These are phyloP conservation scores for Phrynocephalus forsythii DNA, from an alignment of 2,797 vertebrate genomes.

Conservation along the genomic window DNA sequence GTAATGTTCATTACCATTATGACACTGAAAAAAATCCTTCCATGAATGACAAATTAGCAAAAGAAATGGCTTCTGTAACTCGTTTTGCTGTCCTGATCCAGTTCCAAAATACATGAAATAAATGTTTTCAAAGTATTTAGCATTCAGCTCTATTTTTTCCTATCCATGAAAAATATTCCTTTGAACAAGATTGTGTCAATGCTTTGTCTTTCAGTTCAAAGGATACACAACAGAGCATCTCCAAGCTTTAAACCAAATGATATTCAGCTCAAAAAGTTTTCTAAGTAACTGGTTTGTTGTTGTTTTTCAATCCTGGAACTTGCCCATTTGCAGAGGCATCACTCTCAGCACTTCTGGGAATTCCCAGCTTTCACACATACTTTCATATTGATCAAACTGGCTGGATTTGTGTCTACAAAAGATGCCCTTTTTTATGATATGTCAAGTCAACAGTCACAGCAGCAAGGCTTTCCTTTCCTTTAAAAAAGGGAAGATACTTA, in stretches of 20 bases:
- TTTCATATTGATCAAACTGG: constrained; percentile 22
- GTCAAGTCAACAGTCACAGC: not conserved
- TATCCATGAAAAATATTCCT: not conserved
- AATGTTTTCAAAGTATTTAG: not conserved
- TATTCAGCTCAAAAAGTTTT: constrained; percentile 11
- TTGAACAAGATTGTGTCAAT: not conserved
- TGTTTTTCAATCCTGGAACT: not conserved
- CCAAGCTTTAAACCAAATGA: not conserved
- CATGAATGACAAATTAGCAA: not conserved
- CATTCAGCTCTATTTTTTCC: not conserved
- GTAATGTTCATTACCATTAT: too few species aligned
- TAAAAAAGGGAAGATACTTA: constrained; percentile 35
- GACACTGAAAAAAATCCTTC: not conserved
- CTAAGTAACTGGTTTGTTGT: not conserved
- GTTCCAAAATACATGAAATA: not conserved
- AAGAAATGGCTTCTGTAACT: not conserved
- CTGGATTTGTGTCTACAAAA: constrained; percentile 9
- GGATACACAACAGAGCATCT: not conserved
- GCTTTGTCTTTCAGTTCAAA: not conserved
- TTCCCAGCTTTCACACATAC: constrained; percentile 25
- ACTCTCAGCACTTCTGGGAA: constrained; percentile 8
- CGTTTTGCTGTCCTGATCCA: too few species aligned
- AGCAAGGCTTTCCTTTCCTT: constrained; percentile 23
- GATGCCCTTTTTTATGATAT: not conserved
- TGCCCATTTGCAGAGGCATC: constrained; percentile 21